Evolutionary conservation across 2,113 vertebrate species (phyloP), one percentile per base, ranked within the genome.

Genomic region (Dicaeum eximium): DNA sequence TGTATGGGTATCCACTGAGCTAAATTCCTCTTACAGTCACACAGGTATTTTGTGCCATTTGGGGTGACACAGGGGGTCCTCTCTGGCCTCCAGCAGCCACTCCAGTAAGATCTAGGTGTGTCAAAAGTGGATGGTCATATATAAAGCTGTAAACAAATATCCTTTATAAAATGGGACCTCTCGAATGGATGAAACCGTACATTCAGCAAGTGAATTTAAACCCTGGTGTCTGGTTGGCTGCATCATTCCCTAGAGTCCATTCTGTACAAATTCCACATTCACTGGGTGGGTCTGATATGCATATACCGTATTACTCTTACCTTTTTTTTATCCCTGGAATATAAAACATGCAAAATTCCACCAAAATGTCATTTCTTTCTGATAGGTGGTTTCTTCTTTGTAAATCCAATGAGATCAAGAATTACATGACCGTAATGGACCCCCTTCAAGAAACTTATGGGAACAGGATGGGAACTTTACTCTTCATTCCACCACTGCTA

Each of bases 341-440:
- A 61, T 13, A 67, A 84, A 37, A 25, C 28, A 71, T n/a, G 9
- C 5, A 84, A 48, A 64, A 45, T 70, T 79, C 50, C 71, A 70
- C 42, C 16, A 88, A 62, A 80, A 61, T 78, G 23, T 82, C 48
- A 14, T 77, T 21, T 24, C 40, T 92, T 92, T 92, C 73, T 48
- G 28, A 44, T 60, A 98, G 98, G 98, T 58, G 98, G 97, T 42
- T 82, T 98, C 60, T 98, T 98, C 87, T 98, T 98, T 62, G 98
- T 98, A 61, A 98, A 98, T 48, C 98, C 98, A n/a, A 98, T 99
- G 98, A 98, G 98, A 97, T 96, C 97, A 71, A 98, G 96, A 98
- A 98, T 53, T 98, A 98, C 0, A 28, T 98, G 87, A 98, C 98
- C 2, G 93, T 98, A 96, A 97, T 98, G 98, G 98, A 98, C 72